phyloP scores from a whole-genome alignment of 2,797 vertebrate genomes.

The Antennarius maculatus region DNA sequence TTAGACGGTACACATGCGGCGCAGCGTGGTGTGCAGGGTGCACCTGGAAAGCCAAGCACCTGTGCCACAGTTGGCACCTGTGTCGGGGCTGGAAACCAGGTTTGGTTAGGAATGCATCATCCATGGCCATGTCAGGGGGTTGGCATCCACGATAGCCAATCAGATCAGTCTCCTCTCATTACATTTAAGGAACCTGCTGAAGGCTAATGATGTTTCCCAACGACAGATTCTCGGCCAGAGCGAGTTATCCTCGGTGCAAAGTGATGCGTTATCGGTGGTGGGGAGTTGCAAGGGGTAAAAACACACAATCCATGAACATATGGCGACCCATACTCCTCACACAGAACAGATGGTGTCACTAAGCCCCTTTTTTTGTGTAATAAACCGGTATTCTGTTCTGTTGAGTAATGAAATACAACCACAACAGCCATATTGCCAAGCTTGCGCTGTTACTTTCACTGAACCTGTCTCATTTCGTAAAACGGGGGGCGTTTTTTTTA shows the following conservation, averaged over 20 bases:
- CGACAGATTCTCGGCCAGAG: constrained; percentile 32
- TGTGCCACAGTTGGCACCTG: constrained; percentile 51
- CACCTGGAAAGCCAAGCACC: constrained; percentile 37
- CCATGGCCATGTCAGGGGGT: constrained; percentile 14
- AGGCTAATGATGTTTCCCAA: constrained; percentile 36
- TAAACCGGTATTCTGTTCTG: constrained; percentile 30
- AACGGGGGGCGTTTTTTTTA: neutral
- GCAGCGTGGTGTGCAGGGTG: constrained; percentile 24
- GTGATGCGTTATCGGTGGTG: constrained; percentile 15
- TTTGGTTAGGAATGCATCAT: constrained; percentile 54
- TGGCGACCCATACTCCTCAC: constrained; percentile 31
- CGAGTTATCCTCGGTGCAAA: constrained; percentile 29
- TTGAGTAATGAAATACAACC: constrained; percentile 20
- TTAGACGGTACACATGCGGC: neutral
- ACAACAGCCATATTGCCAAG: constrained; percentile 18
- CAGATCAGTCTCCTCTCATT: constrained; percentile 38
- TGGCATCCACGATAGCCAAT: constrained; percentile 38
- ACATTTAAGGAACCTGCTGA: constrained; percentile 21
- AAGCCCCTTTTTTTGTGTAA: constrained; percentile 22
- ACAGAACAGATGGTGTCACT: constrained; percentile 50
- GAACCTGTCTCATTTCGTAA: constrained; percentile 6
- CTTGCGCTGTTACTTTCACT: constrained; percentile 17
- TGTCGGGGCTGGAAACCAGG: constrained; percentile 30
- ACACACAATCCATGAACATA: constrained; percentile 41
- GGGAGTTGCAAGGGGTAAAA: constrained; percentile 14